Percentiles rank a stretch among this genome's conserved stretches.
Evolutionary conservation across 2,888 invertebrate species (phyloP).

Genomic region (Andrena camellia): DNA sequence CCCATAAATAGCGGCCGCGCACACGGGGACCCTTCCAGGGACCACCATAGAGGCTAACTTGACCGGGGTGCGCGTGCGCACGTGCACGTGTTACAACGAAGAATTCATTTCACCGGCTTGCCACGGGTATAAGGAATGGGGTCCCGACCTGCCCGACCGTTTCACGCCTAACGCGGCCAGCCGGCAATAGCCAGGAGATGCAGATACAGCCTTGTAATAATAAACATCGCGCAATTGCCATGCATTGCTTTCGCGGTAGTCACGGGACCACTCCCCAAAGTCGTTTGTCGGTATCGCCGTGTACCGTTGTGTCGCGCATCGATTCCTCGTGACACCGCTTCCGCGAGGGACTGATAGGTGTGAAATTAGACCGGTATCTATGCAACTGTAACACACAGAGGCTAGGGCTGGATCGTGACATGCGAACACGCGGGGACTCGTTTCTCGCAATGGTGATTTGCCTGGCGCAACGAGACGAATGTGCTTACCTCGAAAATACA

Average conservation of each 20-base stretch:
- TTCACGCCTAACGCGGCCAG: slow-evolving; percentile 68
- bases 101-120: slow-evolving; percentile 77
- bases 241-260: slow-evolving; percentile 69
- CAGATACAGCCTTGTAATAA: slow-evolving; percentile 71
- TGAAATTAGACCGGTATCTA: slow-evolving; percentile 10
- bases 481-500: too few species aligned
- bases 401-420: background rate
- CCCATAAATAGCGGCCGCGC: slow-evolving; percentile 69
- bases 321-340: slow-evolving; percentile 39
- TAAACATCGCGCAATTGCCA: slow-evolving; percentile 69
- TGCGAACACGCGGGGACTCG: too few species aligned
- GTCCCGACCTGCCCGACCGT: slow-evolving; percentile 72
- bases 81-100: slow-evolving; percentile 57
- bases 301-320: slow-evolving; percentile 38
- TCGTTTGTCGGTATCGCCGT: slow-evolving; percentile 61
- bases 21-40: slow-evolving; percentile 23
- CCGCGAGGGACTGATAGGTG: slow-evolving; percentile 11
- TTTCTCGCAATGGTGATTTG: background rate
- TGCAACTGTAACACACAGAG: background rate
- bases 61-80: slow-evolving; percentile 11
- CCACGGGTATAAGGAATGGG: slow-evolving; percentile 73
- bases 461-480: background rate
- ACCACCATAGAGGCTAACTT: slow-evolving; percentile 21
- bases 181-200: slow-evolving; percentile 31
- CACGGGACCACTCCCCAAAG: slow-evolving; percentile 64